A percentile compares a stretch with the other conserved stretches of the same genome.
Evolutionary conservation across 2,888 invertebrate species (phyloP).

Genomic region (Agrochola lychnidis): DNA sequence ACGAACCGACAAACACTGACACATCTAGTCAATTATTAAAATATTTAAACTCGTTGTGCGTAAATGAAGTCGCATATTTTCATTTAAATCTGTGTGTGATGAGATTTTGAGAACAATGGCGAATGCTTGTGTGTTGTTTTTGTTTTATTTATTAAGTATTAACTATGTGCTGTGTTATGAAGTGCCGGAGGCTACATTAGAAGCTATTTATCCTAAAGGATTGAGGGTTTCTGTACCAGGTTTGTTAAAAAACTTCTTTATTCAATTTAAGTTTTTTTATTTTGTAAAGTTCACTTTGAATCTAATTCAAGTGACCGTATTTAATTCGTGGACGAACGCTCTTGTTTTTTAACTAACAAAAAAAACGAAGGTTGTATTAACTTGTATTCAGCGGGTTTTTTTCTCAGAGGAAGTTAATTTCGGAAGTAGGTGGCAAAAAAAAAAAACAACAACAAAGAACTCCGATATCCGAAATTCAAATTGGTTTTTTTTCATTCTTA

Average conservation of each 20-base stretch:
- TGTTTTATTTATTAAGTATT: conserved; percentile 47
- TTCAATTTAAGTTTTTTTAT: not conserved
- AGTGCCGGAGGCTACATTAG: conserved; percentile 89
- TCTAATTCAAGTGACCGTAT: not conserved
- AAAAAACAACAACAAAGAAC: not conserved
- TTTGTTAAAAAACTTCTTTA: conserved; percentile 65
- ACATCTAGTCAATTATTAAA: conserved; percentile 54
- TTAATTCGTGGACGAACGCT: not conserved
- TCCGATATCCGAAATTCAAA: too few species aligned
- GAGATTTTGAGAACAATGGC: conserved; percentile 48
- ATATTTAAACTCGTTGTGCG: conserved; percentile 13
- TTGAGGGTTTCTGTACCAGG: conserved; percentile 92
- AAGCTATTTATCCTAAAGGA: conserved; percentile 91
- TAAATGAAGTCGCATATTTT: conserved; percentile 35
- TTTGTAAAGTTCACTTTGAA: not conserved
- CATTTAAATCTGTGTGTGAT: conserved; percentile 26
- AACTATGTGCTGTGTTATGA: conserved; percentile 71
- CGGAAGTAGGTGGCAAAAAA: not conserved
- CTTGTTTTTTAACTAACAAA: not conserved
- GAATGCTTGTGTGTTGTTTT: conserved; percentile 33
- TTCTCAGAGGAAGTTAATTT: not conserved
- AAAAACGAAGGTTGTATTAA: not conserved
- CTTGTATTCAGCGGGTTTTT: not conserved
- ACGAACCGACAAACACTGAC: conserved; percentile 36
- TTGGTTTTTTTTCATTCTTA: too few species aligned